A percentile compares a stretch with the other conserved stretches of the same genome.
Conservation (phyloP, 2,888 invertebrate genomes). For the Heliconius charithonia region DNA sequence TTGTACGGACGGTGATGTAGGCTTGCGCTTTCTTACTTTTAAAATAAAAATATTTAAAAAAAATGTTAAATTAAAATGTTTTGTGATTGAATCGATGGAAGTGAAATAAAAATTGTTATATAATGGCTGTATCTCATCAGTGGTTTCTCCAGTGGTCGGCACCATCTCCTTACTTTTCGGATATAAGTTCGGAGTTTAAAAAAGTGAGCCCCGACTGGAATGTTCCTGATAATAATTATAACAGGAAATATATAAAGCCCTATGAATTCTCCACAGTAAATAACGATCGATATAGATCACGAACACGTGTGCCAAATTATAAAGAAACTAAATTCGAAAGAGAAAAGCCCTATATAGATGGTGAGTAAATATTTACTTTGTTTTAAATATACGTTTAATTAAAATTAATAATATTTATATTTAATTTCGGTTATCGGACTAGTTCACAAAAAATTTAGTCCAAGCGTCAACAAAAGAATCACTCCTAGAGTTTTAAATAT, state of each 20-base stretch:
- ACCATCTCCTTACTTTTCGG: slow-evolving; percentile 67
- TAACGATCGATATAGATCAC: slow-evolving; percentile 18
- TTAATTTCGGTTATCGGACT: no score
- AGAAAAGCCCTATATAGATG: slow-evolving; percentile 29
- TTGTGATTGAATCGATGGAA: not conserved
- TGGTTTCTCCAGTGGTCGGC: slow-evolving; percentile 80
- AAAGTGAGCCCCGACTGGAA: slow-evolving; percentile 62
- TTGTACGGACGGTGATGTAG: slow-evolving; percentile 28
- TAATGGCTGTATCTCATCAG: slow-evolving; percentile 78
- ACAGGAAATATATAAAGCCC: slow-evolving; percentile 26
- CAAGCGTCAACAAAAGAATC: not conserved
- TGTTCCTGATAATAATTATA: slow-evolving; percentile 37
- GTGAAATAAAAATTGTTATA: slow-evolving; percentile 34
- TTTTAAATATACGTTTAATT: not conserved
- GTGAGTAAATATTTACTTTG: slow-evolving; percentile 26
- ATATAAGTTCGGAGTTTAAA: slow-evolving; percentile 66
- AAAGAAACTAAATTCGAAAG: slow-evolving; percentile 24
- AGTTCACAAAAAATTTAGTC: not conserved
- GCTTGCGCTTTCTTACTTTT: slow-evolving; percentile 46
- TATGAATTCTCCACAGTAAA: slow-evolving; percentile 23
- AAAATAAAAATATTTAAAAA: slow-evolving; percentile 15
- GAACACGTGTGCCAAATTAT: slow-evolving; percentile 2
- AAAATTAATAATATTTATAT: not conserved
- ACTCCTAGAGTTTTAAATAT: not conserved
- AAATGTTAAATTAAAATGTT: not conserved